phyloP scores from a whole-genome alignment of 2,888 invertebrate species.

The Lobophora halterata region DNA sequence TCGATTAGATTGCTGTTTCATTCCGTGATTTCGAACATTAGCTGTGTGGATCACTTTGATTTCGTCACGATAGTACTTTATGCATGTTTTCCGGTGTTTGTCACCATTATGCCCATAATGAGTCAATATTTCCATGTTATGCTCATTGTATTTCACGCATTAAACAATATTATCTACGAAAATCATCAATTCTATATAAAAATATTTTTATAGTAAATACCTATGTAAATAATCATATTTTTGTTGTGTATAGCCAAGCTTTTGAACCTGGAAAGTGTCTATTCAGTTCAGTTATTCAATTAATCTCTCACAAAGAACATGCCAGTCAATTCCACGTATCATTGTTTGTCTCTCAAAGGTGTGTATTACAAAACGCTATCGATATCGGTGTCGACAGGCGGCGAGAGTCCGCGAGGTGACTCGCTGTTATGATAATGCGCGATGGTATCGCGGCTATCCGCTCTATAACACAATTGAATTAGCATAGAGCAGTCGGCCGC shows the following conservation, averaged over 20 bases:
- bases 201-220: too few species aligned
- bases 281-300: slow-evolving; percentile 14
- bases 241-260: too few species aligned
- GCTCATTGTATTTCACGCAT: too few species aligned
- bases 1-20: slow-evolving; percentile 67
- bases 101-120: too few species aligned
- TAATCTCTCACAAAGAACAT: slow-evolving; percentile 14
- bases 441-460: slow-evolving; percentile 68
- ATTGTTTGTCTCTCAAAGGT: slow-evolving; percentile 24
- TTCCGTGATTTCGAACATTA: slow-evolving; percentile 55
- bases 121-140: too few species aligned
- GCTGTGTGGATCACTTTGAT: slow-evolving; percentile 33
- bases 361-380: slow-evolving; percentile 31
- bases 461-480: slow-evolving; percentile 76
- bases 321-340: slow-evolving; percentile 15
- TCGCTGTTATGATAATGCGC: slow-evolving; percentile 78
- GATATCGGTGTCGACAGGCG: slow-evolving; percentile 56
- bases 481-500: slow-evolving; percentile 70
- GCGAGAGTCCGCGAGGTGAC: slow-evolving; percentile 60
- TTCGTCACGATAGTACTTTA: slow-evolving; percentile 16
- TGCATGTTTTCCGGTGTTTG: not conserved
- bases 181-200: too few species aligned
- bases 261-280: too few species aligned
- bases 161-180: too few species aligned
- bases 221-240: too few species aligned